Evolutionary conservation across 2,113 vertebrate species (phyloP), one percentile per base, ranked within the genome.

Genomic region (Osmerus mordax): DNA sequence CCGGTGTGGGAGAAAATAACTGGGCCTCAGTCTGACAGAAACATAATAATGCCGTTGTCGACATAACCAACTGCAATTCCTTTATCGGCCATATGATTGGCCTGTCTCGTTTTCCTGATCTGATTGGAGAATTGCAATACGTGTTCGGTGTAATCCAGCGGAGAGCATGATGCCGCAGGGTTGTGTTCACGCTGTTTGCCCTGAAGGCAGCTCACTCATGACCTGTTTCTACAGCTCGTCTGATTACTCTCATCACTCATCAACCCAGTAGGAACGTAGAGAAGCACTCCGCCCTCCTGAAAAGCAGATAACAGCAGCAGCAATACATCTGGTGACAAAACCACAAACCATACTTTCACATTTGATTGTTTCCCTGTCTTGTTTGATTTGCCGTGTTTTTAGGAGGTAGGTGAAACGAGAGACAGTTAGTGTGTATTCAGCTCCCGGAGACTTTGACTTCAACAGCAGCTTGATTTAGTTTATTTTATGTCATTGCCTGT

Each of bases 201-300:
- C 71, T 72, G 7, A 0, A 77, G 72, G 76, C 81, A 69, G 78
- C 82, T 83, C 69, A 76, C 29, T 84, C 72, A 79, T 78, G 73
- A 82, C 84, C 78, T 76, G 68, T 78, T 69, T 72, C 68, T n/a
- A 75, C 72, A 68, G 67, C 56, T 81, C 52, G 62, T 60, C 67
- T 76, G 69, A 89, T 86, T 85, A 77, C 79, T 71, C 29, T 21
- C 81, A 83, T 87, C 82, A 76, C 71, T 85, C 82, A 74, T 83
- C 77, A 65, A 52, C 58, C 36, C 72, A 64, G 76, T 78, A 84
- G 75, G 88, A 86, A 83, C 74, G 74, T 61, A 61, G 63, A 78
- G 84, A 87, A 79, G 70, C 78, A 81, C 86, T 62, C 15, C 21
- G 19, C 60, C 11, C 60, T 13, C 21, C 23, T 62, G 13, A 62